Percentiles rank a stretch among this genome's conserved stretches.
Conservation (phyloP, 2,113 vertebrate genomes). For the Parus major region DNA sequence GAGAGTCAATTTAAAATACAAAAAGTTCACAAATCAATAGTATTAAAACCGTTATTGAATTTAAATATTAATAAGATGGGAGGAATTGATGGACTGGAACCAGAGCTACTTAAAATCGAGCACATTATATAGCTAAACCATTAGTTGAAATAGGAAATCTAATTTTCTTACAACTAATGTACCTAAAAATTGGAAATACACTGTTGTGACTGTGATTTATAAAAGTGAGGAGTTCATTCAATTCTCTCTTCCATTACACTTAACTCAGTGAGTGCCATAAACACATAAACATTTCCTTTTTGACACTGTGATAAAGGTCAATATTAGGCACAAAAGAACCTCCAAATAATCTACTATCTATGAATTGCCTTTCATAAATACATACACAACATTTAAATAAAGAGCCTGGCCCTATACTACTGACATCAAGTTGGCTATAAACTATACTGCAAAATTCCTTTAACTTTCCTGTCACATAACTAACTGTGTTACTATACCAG, state of each 20-base stretch:
- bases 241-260: neutral
- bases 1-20: slow-evolving; percentile 36
- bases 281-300: neutral
- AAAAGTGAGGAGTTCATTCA: neutral
- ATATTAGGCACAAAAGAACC: neutral
- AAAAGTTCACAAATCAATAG: slow-evolving; percentile 59
- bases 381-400: neutral
- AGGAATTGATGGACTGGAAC: slow-evolving; percentile 51
- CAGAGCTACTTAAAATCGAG: slow-evolving; percentile 34
- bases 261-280: neutral
- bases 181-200: slow-evolving; percentile 45
- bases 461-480: neutral
- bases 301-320: neutral
- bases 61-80: slow-evolving; percentile 70
- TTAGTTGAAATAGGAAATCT: slow-evolving; percentile 58
- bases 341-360: neutral
- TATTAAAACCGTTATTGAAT: slow-evolving; percentile 67
- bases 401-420: neutral
- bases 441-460: neutral
- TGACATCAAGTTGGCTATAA: neutral
- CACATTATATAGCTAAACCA: slow-evolving; percentile 28
- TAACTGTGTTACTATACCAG: neutral
- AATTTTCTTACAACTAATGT: slow-evolving; percentile 50
- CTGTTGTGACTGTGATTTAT: neutral
- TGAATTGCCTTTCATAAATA: neutral